Percentiles rank a stretch among this genome's conserved stretches.
phyloP scores from a whole-genome alignment of 2,113 vertebrate genomes.

The Rhinoptilus africanus region DNA sequence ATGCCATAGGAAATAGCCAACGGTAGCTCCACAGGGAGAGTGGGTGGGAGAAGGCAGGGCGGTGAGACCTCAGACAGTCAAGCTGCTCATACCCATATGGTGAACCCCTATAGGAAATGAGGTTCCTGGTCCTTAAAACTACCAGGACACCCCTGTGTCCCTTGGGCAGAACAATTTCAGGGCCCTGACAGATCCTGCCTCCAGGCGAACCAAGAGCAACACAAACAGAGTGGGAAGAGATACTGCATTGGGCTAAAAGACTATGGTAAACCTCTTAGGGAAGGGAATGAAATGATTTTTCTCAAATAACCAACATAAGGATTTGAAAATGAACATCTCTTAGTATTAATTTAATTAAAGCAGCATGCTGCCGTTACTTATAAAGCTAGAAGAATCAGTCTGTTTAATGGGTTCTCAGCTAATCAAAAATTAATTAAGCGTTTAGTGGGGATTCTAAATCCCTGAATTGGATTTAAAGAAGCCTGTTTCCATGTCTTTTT shows the following conservation, averaged over 20 bases:
- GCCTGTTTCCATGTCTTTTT: constrained; percentile 68
- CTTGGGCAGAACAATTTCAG: neutral
- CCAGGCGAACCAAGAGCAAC: neutral
- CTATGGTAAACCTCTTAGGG: constrained; percentile 72
- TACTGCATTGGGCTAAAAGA: constrained; percentile 45
- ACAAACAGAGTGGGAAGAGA: constrained; percentile 37
- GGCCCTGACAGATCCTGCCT: neutral
- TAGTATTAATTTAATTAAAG: constrained; percentile 82
- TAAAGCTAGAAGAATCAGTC: constrained; percentile 76
- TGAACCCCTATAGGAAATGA: neutral
- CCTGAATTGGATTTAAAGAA: constrained; percentile 75
- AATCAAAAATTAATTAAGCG: constrained; percentile 86
- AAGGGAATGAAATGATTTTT: constrained; percentile 69
- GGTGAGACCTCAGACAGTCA: neutral
- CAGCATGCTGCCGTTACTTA: constrained; percentile 73
- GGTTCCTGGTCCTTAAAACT: neutral
- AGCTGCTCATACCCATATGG: neutral
- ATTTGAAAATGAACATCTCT: constrained; percentile 76
- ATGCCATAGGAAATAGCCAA: rapidly evolving
- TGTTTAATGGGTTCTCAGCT: constrained; percentile 82
- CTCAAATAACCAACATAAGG: constrained; percentile 73
- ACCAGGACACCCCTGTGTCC: neutral
- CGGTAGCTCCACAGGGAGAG: neutral
- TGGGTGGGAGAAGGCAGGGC: neutral
- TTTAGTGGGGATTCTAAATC: constrained; percentile 80